Percentiles rank a stretch among this genome's conserved stretches.
These are phyloP conservation scores for Brachionus angularis DNA, from an alignment of 1,140 invertebrate species.

Conservation along the genomic window DNA sequence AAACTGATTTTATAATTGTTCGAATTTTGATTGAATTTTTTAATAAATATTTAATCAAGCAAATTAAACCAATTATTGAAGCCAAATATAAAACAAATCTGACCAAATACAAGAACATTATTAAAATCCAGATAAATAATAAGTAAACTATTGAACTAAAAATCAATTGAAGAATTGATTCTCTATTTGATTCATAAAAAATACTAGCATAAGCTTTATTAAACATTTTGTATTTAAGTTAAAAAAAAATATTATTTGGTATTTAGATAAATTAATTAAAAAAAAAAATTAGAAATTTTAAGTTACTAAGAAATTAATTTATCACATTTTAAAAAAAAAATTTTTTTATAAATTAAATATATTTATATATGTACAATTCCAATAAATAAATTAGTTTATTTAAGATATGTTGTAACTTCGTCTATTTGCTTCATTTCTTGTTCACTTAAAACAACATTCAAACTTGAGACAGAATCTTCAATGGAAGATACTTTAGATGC, in stretches of 20 bases:
- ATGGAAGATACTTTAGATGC: background rate
- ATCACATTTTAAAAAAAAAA: no score
- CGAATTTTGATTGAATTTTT: background rate
- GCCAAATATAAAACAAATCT: conserved; percentile 11
- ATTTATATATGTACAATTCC: no score
- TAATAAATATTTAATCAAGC: background rate
- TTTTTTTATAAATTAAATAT: no score
- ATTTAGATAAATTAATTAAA: background rate
- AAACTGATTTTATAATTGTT: no score
- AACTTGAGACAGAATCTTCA: conserved; percentile 29
- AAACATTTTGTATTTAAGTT: background rate
- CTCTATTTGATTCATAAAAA: conserved; percentile 18
- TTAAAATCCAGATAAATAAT: conserved; percentile 5
- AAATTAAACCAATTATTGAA: background rate
- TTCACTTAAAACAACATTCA: background rate
- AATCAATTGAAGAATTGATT: conserved; percentile 6
- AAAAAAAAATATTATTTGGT: background rate
- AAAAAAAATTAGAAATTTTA: no score
- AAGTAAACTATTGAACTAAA: conserved; percentile 16
- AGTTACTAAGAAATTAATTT: no score
- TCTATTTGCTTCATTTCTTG: conserved; percentile 9
- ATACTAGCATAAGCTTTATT: background rate
- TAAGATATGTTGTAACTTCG: conserved; percentile 8
- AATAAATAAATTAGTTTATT: no score
- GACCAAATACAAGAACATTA: conserved; percentile 12